Evolutionary conservation across 2,797 vertebrate genomes (phyloP), one percentile per base, ranked within the genome.

Genomic region (Pachyuromys duprasi): DNA sequence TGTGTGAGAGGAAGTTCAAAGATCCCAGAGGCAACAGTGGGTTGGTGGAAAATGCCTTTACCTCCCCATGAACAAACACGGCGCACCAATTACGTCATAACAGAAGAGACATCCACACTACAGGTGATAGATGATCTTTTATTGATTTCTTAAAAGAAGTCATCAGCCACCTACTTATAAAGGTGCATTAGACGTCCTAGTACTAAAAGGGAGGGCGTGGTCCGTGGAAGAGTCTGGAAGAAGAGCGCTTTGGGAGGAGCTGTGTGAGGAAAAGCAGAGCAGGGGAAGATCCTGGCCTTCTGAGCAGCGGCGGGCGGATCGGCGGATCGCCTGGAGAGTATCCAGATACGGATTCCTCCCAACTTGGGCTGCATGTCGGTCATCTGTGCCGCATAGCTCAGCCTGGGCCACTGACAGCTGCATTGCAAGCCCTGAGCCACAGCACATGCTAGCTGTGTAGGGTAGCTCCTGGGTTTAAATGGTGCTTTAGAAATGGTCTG

Each of bases 121-220:
- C 8, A 49, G n/a, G 33, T 4, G 13, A 45, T 39, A 33, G 31
- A 55, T 39, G 49, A 24, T 39, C 26, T 83, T 78, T 78, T 36
- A 33, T 78, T 90, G 45, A 69, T 89, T 89, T 86, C 89, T 22
- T 89, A 45, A 89, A 63, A 55, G 7, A 76, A 36, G 79, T 36
- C 14, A 22, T 36, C 20, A 36, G 14, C 49, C 28, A 13, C 36
- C 39, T 55, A 39, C 9, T 24, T 45, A 42, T 33, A 60, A 84
- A 57, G 28, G 13, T 12, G 39, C 28, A 0, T 9, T 20, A 79
- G n/a, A 53, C 45, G 14, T 55, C 20, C 31, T 33, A 13, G 33
- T 63, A 28, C 8, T 26, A 67, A 28, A 60, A 8, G 3, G 11
- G 86, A 72, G 26, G 3, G 49, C 0, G 6, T 0, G 5, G 36